phyloP scores from a whole-genome alignment of 2,888 invertebrate genomes.

The Oasisia sp. region DNA sequence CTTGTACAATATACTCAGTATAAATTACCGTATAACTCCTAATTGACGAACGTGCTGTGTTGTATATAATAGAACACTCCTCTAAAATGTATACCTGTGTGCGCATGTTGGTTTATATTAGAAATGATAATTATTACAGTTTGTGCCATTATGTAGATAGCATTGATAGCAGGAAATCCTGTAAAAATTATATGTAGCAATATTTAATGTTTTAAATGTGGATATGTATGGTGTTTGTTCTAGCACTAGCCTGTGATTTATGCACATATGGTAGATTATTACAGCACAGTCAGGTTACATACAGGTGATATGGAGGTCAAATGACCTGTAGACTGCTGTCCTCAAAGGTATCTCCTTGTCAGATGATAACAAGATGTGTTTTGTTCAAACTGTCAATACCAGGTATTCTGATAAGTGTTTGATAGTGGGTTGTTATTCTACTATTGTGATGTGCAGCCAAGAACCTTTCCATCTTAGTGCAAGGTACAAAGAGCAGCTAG shows the following conservation, averaged over 20 bases:
- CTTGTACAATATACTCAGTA: not conserved
- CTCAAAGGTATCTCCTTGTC: not conserved
- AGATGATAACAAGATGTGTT: constrained; percentile 12
- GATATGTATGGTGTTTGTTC: not conserved
- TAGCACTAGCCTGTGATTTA: not conserved
- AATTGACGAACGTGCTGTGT: not conserved
- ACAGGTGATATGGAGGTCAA: not conserved
- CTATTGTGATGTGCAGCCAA: not conserved
- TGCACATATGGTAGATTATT: not conserved
- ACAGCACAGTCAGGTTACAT: not conserved
- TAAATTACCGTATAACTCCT: not conserved
- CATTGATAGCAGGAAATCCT: not conserved
- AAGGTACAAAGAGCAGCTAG: not conserved
- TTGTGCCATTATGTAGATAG: not conserved
- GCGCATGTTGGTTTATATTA: not conserved
- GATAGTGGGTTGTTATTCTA: not conserved
- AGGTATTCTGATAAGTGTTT: constrained; percentile 3
- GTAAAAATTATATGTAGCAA: not conserved
- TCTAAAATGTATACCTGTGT: not conserved
- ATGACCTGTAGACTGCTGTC: not conserved
- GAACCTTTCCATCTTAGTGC: not conserved
- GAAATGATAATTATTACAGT: not conserved
- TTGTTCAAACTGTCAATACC: not conserved
- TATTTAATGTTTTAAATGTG: not conserved
- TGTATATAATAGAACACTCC: not conserved